phyloP scores from a whole-genome alignment of 1,140 invertebrate genomes.

The Saccostrea echinata region DNA sequence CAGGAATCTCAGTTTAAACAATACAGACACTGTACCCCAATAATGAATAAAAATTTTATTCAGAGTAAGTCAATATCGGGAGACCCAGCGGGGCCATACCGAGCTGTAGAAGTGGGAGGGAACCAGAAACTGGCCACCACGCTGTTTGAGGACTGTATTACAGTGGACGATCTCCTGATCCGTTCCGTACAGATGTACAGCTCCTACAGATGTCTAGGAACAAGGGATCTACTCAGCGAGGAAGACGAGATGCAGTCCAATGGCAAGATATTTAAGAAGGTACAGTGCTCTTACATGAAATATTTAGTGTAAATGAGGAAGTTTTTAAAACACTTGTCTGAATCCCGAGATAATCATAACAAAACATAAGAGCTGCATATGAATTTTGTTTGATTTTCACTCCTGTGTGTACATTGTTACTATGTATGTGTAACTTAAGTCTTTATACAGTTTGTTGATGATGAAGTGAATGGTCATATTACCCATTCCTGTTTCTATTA shows the following conservation, averaged over 20 bases:
- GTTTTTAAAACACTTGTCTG: neutral
- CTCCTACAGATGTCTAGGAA: slow-evolving; percentile 91
- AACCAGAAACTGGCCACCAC: slow-evolving; percentile 66
- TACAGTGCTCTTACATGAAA: slow-evolving; percentile 60
- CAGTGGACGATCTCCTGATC: slow-evolving; percentile 92
- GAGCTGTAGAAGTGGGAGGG: slow-evolving; percentile 69
- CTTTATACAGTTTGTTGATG: too few species aligned
- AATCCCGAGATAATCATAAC: too few species aligned
- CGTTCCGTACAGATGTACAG: slow-evolving; percentile 85
- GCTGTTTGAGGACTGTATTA: slow-evolving; percentile 87
- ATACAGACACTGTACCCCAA: too few species aligned
- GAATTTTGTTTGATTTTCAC: too few species aligned
- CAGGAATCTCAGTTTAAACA: too few species aligned
- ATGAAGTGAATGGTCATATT: too few species aligned
- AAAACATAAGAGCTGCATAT: too few species aligned
- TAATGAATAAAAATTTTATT: neutral
- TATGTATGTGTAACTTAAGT: too few species aligned
- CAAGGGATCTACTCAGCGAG: slow-evolving; percentile 93
- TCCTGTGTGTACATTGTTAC: too few species aligned
- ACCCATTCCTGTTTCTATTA: too few species aligned
- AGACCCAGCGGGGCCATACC: slow-evolving; percentile 68
- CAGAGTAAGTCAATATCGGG: slow-evolving; percentile 67
- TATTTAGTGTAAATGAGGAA: neutral
- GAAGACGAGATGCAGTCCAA: slow-evolving; percentile 96
- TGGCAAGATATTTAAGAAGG: slow-evolving; percentile 97